Conservation (phyloP, 2,797 vertebrate genomes). For the Lates japonicus region DNA sequence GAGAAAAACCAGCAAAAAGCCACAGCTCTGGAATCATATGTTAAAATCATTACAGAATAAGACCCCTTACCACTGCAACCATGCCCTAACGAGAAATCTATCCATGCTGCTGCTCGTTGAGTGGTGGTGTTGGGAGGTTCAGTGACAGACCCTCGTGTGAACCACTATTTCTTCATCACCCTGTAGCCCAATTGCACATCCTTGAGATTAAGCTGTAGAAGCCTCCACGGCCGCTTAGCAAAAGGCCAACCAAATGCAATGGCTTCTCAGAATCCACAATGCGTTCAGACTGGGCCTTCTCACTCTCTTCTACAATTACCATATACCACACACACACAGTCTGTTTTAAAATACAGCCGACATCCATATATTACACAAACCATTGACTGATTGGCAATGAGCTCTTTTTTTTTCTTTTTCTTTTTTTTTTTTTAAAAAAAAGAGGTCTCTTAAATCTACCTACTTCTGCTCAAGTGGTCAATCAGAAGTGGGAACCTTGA, state of each 20-base stretch:
- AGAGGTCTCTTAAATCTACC: conserved; percentile 64
- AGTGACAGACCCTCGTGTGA: conserved; percentile 59
- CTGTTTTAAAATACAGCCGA: conserved; percentile 57
- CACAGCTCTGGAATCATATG: conserved; percentile 69
- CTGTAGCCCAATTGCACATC: conserved; percentile 59
- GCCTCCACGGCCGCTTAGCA: conserved; percentile 48
- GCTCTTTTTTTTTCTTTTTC: conserved; percentile 52
- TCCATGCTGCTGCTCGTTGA: conserved; percentile 56
- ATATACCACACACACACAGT: conserved; percentile 73
- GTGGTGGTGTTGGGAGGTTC: conserved; percentile 60
- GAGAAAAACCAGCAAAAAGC: conserved; percentile 65
- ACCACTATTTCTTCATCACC: conserved; percentile 60
- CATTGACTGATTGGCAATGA: conserved; percentile 62
- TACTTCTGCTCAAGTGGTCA: conserved; percentile 55
- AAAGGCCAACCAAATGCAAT: conserved; percentile 55
- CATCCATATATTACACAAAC: conserved; percentile 60
- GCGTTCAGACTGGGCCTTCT: conserved; percentile 48
- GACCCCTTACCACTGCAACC: conserved; percentile 58
- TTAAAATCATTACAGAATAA: conserved; percentile 67
- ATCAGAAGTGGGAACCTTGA: conserved; percentile 47
- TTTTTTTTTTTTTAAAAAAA: too few species aligned
- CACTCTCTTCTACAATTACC: conserved; percentile 57
- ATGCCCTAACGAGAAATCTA: conserved; percentile 56
- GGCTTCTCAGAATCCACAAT: conserved; percentile 69
- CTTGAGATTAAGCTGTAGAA: conserved; percentile 65